phyloP scores from a whole-genome alignment of 1,140 invertebrate species.

The Scaptomyza hsui region DNA sequence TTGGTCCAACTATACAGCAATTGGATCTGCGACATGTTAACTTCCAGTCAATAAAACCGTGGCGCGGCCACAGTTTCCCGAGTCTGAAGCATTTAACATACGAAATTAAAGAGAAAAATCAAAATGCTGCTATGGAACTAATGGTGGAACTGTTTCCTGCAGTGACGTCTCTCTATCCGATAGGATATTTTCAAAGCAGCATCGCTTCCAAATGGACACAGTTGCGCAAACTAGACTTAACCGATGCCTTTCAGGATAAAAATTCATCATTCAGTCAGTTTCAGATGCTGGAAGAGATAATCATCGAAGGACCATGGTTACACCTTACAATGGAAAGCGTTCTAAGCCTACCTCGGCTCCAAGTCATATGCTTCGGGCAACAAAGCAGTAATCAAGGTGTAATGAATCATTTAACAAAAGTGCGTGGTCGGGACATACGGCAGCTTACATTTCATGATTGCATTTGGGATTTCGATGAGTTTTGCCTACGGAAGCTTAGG shows the following conservation, averaged over 20 bases:
- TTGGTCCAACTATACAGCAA: slow-evolving; percentile 1
- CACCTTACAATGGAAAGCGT: too few species aligned
- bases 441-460: slow-evolving; percentile 6
- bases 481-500: neutral
- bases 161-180: neutral
- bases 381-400: neutral
- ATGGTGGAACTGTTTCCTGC: slow-evolving; percentile 13
- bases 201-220: neutral
- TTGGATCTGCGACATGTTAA: neutral
- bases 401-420: neutral
- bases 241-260: neutral
- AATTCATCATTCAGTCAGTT: neutral
- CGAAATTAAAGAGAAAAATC: slow-evolving; percentile 1
- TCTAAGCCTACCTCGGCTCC: slow-evolving; percentile 6
- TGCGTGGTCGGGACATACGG: neutral
- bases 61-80: neutral
- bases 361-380: neutral
- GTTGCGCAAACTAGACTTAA: slow-evolving; percentile 20
- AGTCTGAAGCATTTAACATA: neutral
- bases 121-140: neutral
- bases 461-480: neutral
- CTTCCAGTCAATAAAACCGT: neutral
- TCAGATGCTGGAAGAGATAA: slow-evolving; percentile 12
- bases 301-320: neutral
- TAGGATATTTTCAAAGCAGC: neutral